Evolutionary conservation across 2,113 vertebrate genomes (phyloP).

Genomic region (Odontesthes bonariensis): DNA sequence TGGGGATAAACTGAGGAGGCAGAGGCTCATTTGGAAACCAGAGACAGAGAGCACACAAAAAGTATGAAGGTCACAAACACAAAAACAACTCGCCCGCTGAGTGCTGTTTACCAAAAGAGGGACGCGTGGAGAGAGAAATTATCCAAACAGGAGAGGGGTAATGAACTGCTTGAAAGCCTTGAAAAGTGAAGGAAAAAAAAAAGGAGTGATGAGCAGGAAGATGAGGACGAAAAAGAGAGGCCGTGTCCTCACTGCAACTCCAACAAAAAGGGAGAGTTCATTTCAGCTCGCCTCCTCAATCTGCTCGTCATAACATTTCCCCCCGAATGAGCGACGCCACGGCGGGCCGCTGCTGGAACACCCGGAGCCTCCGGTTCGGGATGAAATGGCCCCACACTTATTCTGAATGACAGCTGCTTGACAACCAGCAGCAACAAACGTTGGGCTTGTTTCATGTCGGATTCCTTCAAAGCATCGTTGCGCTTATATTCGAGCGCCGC

Average conservation of each 20-base stretch:
- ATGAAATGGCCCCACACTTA: conserved; percentile 49
- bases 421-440: background rate
- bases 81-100: conserved; percentile 19
- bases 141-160: conserved; percentile 27
- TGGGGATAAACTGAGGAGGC: background rate
- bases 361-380: conserved; percentile 18
- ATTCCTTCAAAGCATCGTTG: background rate
- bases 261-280: conserved; percentile 24
- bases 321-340: conserved; percentile 34
- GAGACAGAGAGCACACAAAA: conserved; percentile 1
- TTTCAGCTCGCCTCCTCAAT: conserved; percentile 40
- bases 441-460: background rate
- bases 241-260: conserved; percentile 47
- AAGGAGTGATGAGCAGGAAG: conserved; percentile 14
- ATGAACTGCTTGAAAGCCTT: conserved; percentile 26
- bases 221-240: conserved; percentile 35
- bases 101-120: conserved; percentile 15
- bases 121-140: background rate
- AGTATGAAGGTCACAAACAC: conserved; percentile 22
- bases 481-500: background rate
- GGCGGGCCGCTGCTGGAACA: conserved; percentile 9
- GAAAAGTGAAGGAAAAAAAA: conserved; percentile 20
- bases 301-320: conserved; percentile 1
- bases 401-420: conserved; percentile 29
- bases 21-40: conserved; percentile 9